Base-by-base conservation (phyloP, 1,140 invertebrate genomes). In the Drosophila saltans region DNA sequence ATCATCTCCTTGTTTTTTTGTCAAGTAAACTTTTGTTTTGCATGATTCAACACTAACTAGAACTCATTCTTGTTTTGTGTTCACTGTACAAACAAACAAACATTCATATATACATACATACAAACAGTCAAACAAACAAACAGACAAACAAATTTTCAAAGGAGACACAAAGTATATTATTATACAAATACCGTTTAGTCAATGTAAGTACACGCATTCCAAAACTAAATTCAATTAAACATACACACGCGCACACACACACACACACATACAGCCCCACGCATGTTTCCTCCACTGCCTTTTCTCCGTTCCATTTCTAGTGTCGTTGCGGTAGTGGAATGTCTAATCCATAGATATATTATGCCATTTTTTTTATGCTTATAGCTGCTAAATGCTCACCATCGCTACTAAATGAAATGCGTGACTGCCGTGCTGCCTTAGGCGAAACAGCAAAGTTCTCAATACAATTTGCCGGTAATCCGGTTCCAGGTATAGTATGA, bases 351-450 rank as follows among this genome's bases (percentile, higher is more conserved):
- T 76, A 88, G 83, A 52, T 26, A 58, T 72, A 68, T 80, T 72
- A 70, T 90, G 75, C 69, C 62, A 76, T 91, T 41, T 90, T 43
- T 91, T 90, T 52, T 91, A 72, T 79, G 78, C 81, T 94, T 94
- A 66, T 92, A 97, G 97, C 95, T 88, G 94, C 95, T 85, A 96
- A 97, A 93, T 94, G 95, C 78, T 93, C 96, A 75, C 97, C 97
- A 77, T 95, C 95, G 73, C 96, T 98, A 93, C 95, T 97, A 61
- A 94, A 96, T 93, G 96, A 97, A 93, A 95, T 97, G 72, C 94
- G 94, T 78, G 95, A 96, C 80, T 94, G 95, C 80, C 94, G 96
- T 81, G 95, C 95, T 56, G 94, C 95, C 74, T 95, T 96, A 93
- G 95, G 95, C 67, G 95, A 97, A 93, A 94, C 93, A 59, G 95